Conservation (phyloP, 2,888 invertebrate species). For the Melinopterus prodromus region DNA sequence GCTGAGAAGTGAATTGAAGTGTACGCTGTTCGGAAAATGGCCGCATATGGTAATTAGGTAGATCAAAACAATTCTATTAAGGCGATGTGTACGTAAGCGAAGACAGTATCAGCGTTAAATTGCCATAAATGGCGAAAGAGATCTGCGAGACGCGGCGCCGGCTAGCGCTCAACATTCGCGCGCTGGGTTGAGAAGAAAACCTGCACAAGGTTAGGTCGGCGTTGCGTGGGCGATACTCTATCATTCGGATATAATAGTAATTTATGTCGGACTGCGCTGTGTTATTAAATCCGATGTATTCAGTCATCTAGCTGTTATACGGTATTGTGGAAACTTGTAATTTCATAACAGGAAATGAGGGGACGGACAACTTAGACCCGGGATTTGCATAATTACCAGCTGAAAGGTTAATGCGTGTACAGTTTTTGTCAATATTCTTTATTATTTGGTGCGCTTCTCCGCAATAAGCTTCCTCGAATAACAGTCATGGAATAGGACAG, state of each 20-base stretch:
- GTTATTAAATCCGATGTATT: constrained; percentile 4
- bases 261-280: background rate
- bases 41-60: constrained; percentile 25
- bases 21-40: background rate
- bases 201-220: background rate
- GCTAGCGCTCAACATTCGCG: background rate
- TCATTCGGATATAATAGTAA: constrained; percentile 4
- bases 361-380: background rate
- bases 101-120: constrained; percentile 18
- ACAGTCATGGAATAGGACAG: background rate
- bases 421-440: background rate
- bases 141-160: background rate
- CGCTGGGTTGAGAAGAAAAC: background rate
- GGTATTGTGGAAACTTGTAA: constrained; percentile 4
- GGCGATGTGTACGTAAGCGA: constrained; percentile 30
- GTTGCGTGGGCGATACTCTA: background rate
- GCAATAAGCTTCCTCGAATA: background rate
- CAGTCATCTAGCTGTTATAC: background rate
- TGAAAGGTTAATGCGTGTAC: background rate
- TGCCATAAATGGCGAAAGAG: constrained; percentile 18
- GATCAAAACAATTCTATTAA: constrained; percentile 36
- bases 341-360: constrained; percentile 4
- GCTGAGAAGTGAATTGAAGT: background rate
- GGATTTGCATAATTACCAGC: background rate
- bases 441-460: background rate